Evolutionary conservation across 2,888 invertebrate species (phyloP).

Genomic region (Drosophila subsilvestris): DNA sequence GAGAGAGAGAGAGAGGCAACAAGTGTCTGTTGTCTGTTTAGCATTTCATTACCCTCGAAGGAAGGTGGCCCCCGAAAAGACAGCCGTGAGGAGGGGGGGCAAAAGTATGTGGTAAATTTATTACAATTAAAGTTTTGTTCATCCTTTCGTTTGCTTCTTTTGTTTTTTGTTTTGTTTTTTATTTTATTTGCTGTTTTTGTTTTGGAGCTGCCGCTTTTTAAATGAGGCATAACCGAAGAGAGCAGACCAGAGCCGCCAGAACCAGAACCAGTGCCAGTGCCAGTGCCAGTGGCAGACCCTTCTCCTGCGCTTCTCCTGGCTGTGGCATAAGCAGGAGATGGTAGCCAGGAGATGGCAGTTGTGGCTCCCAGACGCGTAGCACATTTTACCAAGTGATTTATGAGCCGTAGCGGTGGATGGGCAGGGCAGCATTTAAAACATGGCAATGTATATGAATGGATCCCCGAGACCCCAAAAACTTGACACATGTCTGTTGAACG

Average conservation of each 20-base stretch:
- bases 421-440: slow-evolving; percentile 70
- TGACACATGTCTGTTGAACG: slow-evolving; percentile 73
- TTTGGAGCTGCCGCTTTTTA: slow-evolving; percentile 58
- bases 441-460: slow-evolving; percentile 50
- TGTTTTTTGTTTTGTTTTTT: neutral
- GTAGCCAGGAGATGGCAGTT: slow-evolving; percentile 25
- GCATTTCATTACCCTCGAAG: slow-evolving; percentile 43
- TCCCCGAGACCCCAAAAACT: slow-evolving; percentile 25
- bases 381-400: slow-evolving; percentile 77
- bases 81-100: neutral
- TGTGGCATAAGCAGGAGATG: slow-evolving; percentile 33
- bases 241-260: neutral
- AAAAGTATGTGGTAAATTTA: slow-evolving; percentile 64
- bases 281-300: slow-evolving; percentile 4
- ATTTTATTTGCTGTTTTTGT: neutral
- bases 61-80: slow-evolving; percentile 20
- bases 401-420: slow-evolving; percentile 63
- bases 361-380: slow-evolving; percentile 28
- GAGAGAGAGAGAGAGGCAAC: slow-evolving; percentile 35
- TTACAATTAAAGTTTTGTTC: slow-evolving; percentile 67
- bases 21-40: slow-evolving; percentile 55
- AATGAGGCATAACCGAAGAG: slow-evolving; percentile 64
- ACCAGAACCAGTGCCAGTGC: no score
- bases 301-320: slow-evolving; percentile 58
- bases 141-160: slow-evolving; percentile 17